These are phyloP conservation scores for Sesamia inferens DNA, from an alignment of 2,888 invertebrate genomes.

Conservation along the genomic window DNA sequence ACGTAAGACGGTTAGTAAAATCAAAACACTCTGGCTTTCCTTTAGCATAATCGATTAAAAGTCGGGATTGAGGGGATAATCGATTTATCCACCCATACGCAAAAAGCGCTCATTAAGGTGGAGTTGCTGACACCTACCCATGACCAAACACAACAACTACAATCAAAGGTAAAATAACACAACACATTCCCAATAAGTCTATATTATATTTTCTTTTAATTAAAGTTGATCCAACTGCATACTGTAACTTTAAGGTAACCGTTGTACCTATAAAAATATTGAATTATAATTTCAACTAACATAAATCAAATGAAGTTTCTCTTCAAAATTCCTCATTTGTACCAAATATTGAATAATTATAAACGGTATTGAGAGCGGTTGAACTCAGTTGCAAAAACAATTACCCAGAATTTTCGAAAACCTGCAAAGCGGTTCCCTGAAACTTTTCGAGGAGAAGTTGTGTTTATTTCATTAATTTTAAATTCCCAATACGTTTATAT, in stretches of 20 bases:
- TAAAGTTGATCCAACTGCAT: too few species aligned
- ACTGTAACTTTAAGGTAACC: neutral
- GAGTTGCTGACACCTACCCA: neutral
- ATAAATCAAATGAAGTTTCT: neutral
- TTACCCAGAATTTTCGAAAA: conserved; percentile 4
- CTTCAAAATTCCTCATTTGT: neutral
- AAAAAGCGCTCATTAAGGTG: too few species aligned
- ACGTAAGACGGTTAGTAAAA: too few species aligned
- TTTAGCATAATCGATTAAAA: too few species aligned
- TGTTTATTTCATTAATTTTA: conserved; percentile 46
- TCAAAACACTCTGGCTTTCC: too few species aligned
- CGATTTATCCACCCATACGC: too few species aligned
- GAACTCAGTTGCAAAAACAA: neutral
- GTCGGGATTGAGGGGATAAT: too few species aligned
- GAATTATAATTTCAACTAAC: neutral
- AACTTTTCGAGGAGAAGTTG: conserved; percentile 21
- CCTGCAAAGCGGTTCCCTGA: conserved; percentile 5
- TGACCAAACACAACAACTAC: neutral
- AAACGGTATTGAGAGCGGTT: neutral
- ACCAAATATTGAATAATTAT: neutral
- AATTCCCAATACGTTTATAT: conserved; percentile 2
- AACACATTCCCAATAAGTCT: neutral
- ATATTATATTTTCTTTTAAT: neutral
- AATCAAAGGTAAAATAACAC: too few species aligned
- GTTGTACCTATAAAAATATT: neutral